Evolutionary conservation across 2,113 vertebrate genomes (phyloP).

Genomic region (Nannospalax galili): DNA sequence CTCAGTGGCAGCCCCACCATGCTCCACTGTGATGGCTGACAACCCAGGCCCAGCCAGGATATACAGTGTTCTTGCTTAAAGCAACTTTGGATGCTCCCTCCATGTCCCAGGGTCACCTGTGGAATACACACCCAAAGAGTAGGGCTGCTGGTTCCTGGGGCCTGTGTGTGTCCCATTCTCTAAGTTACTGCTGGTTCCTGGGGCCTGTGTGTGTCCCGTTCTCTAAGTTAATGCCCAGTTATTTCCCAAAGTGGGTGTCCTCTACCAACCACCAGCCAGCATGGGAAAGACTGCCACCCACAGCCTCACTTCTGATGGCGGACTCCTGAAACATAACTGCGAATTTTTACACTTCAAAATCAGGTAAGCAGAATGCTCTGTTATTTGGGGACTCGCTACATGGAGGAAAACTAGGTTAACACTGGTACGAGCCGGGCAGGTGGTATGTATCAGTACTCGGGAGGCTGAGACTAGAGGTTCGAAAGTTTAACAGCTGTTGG

Average conservation of each 20-base stretch:
- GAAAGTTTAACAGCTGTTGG: background rate
- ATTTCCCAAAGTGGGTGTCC: background rate
- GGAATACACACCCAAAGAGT: background rate
- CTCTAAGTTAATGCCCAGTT: background rate
- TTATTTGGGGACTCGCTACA: background rate
- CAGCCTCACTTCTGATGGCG: fast-evolving
- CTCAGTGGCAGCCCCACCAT: fast-evolving
- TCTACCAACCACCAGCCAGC: fast-evolving
- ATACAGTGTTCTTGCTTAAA: fast-evolving
- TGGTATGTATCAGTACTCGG: no score
- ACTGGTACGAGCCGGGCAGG: no score
- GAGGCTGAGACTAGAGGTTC: background rate
- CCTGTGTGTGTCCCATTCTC: background rate
- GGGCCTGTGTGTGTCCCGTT: fast-evolving
- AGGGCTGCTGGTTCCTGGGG: background rate
- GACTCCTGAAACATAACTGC: background rate
- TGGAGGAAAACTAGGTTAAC: background rate
- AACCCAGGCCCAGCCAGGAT: background rate
- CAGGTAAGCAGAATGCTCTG: background rate
- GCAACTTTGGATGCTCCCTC: background rate
- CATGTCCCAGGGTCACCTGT: background rate
- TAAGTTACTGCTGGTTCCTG: background rate
- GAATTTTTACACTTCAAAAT: background rate
- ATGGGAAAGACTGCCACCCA: fast-evolving
- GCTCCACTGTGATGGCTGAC: fast-evolving